Conservation (phyloP, 2,797 vertebrate genomes). For the Tympanoctomys barrerae region DNA sequence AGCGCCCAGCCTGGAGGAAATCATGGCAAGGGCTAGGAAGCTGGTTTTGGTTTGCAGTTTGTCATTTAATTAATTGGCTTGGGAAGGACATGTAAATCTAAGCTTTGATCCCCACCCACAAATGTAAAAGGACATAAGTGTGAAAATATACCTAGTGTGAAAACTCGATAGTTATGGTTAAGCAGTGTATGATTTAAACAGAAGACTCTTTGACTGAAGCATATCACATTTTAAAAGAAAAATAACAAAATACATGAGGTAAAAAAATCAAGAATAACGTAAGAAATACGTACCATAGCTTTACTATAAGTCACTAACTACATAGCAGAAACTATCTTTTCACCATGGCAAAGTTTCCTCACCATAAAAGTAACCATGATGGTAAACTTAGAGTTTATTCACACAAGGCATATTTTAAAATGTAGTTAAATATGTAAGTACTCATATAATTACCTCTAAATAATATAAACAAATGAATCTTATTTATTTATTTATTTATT, state of each 20-base stretch:
- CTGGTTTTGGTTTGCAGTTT: constrained; percentile 26
- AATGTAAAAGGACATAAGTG: constrained; percentile 11
- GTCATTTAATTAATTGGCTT: constrained; percentile 30
- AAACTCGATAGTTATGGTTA: constrained; percentile 1
- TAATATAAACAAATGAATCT: constrained; percentile 1
- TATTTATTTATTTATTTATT: no score
- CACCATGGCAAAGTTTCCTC: neutral
- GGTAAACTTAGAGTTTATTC: neutral
- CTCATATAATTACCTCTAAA: neutral
- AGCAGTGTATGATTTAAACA: constrained; percentile 34
- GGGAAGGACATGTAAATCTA: constrained; percentile 42
- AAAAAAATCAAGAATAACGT: neutral
- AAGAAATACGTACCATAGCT: neutral
- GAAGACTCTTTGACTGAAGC: neutral
- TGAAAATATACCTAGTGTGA: neutral
- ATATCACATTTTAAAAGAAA: neutral
- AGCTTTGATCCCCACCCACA: neutral
- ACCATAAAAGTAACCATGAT: neutral
- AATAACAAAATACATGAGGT: neutral
- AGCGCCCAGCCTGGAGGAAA: neutral
- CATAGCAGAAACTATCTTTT: neutral
- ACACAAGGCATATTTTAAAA: neutral
- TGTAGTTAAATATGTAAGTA: neutral
- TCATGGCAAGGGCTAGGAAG: neutral
- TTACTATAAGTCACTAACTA: neutral